phyloP scores from a whole-genome alignment of 2,797 vertebrate species.

The Labroides dimidiatus region DNA sequence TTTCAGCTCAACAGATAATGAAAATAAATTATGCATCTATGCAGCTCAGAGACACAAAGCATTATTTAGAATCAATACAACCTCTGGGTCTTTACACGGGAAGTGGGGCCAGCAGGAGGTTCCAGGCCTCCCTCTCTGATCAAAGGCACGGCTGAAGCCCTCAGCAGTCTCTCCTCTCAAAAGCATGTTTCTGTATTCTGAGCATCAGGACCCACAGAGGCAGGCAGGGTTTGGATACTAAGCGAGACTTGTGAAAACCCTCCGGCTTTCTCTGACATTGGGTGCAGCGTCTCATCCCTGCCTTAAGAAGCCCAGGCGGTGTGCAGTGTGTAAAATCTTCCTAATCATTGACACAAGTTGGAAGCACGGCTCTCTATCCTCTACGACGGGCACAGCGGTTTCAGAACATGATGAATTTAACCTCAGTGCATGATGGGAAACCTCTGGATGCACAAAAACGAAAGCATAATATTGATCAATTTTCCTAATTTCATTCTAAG shows the following conservation, averaged over 20 bases:
- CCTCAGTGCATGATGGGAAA: background rate
- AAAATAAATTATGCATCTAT: conserved; percentile 68
- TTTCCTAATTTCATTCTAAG: no score
- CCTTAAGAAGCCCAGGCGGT: conserved; percentile 18
- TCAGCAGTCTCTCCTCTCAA: conserved; percentile 25
- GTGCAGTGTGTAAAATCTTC: conserved; percentile 18
- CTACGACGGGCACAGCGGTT: background rate
- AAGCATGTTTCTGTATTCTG: conserved; percentile 52
- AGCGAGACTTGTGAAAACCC: conserved; percentile 43
- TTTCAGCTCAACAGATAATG: conserved; percentile 39
- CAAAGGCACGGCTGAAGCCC: conserved; percentile 48
- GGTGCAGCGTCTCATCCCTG: conserved; percentile 42
- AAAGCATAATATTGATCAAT: no score
- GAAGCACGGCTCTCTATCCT: conserved; percentile 8
- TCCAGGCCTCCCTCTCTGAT: conserved; percentile 42
- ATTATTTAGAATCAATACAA: conserved; percentile 71
- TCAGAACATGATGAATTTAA: background rate
- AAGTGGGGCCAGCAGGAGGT: conserved; percentile 12
- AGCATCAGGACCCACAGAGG: conserved; percentile 42
- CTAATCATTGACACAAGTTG: conserved; percentile 31
- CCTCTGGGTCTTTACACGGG: conserved; percentile 49
- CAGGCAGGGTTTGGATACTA: conserved; percentile 39
- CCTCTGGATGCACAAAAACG: no score
- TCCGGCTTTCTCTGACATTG: conserved; percentile 48
- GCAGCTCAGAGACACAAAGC: conserved; percentile 54